These are phyloP conservation scores for Parotocinclus haroldoi DNA, from an alignment of 2,797 vertebrate genomes.

Conservation along the genomic window DNA sequence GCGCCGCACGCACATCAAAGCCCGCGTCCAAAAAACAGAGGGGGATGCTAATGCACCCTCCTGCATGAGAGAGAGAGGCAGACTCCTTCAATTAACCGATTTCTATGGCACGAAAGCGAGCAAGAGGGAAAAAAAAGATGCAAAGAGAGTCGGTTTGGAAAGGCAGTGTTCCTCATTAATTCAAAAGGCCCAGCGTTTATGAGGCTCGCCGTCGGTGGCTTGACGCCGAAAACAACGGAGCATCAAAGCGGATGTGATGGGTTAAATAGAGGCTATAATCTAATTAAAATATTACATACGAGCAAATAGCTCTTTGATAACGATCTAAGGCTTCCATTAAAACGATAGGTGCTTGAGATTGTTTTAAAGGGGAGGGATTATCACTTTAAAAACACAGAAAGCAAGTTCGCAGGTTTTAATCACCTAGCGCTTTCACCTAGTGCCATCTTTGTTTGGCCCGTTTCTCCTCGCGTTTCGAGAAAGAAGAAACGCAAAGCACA, in stretches of 20 bases:
- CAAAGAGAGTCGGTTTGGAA: conserved; percentile 83
- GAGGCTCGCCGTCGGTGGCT: conserved; percentile 91
- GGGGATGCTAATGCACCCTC: conserved; percentile 94
- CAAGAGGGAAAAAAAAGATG: conserved; percentile 71
- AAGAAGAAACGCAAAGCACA: conserved; percentile 48
- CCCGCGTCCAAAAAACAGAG: conserved; percentile 76
- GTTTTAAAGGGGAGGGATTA: conserved; percentile 76
- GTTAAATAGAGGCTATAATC: conserved; percentile 99
- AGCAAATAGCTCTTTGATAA: conserved; percentile 99
- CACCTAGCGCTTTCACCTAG: conserved; percentile 71
- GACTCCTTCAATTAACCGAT: conserved; percentile 99
- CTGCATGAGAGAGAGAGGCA: conserved; percentile 93
- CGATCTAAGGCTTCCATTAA: conserved; percentile 92
- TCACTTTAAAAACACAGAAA: conserved; percentile 76
- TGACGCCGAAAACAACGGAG: conserved; percentile 87
- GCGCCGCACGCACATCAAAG: conserved; percentile 92
- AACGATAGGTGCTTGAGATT: conserved; percentile 84
- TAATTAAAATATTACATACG: conserved; percentile 98
- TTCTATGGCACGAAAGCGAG: conserved; percentile 83
- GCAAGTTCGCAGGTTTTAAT: conserved; percentile 69
- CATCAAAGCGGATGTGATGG: conserved; percentile 97
- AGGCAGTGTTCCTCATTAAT: conserved; percentile 92
- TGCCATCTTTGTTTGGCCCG: conserved; percentile 59
- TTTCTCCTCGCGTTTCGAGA: conserved; percentile 40
- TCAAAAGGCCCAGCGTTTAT: conserved; percentile 89